A percentile compares a stretch with the other conserved stretches of the same genome.
Evolutionary conservation across 1,140 invertebrate species (phyloP).

Genomic region (Paralvinella palmiformis): DNA sequence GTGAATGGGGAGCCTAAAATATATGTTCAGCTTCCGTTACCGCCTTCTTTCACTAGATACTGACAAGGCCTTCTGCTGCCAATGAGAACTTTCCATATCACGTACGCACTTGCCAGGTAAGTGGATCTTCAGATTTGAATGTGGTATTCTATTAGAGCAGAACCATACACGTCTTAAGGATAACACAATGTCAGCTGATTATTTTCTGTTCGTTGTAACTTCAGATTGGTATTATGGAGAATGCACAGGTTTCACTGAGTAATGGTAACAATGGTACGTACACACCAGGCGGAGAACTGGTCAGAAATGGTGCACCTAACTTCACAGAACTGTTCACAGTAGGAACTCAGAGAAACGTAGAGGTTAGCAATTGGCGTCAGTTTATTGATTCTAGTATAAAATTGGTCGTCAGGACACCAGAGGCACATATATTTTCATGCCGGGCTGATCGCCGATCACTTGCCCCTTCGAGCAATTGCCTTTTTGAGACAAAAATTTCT

Average conservation of each 20-base stretch:
- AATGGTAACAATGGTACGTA: not conserved
- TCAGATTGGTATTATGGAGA: constrained; percentile 15
- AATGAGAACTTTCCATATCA: constrained; percentile 84
- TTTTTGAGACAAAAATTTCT: too few relatives aligned
- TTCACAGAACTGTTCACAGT: not conserved
- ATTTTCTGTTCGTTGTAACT: not conserved
- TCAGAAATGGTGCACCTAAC: not conserved
- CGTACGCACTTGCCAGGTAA: constrained; percentile 69
- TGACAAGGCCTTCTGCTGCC: constrained; percentile 71
- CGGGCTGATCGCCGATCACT: too few relatives aligned
- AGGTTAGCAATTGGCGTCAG: too few relatives aligned
- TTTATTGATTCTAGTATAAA: too few relatives aligned
- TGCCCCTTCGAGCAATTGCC: too few relatives aligned
- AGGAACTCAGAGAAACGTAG: too few relatives aligned
- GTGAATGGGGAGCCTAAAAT: too few relatives aligned
- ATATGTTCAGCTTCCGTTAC: too few relatives aligned
- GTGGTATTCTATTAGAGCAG: not conserved
- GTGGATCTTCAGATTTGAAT: too few relatives aligned
- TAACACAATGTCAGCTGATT: not conserved
- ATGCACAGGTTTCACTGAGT: not conserved
- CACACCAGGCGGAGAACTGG: not conserved
- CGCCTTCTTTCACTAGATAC: constrained; percentile 62
- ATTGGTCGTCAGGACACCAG: too few relatives aligned
- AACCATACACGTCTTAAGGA: not conserved
- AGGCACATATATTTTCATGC: too few relatives aligned